Evolutionary conservation across 2,113 vertebrate species (phyloP), one percentile per base, ranked within the genome.

Genomic region (Xiphias gladius): DNA sequence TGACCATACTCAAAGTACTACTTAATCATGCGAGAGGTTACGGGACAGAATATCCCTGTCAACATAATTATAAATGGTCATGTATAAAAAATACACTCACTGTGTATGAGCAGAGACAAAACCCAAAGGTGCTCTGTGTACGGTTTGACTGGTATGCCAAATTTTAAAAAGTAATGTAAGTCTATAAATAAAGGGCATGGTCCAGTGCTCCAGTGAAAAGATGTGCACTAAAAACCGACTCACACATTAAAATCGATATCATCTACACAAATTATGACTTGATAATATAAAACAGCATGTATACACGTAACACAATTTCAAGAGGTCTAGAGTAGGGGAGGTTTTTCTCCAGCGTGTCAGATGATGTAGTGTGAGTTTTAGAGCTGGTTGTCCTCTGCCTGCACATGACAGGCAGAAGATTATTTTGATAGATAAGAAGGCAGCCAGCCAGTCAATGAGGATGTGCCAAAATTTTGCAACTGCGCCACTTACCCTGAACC

Each of bases 401-500:
- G 48, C 66, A 74, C 14, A 66, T 43, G 52, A 66, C n/a, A 37
- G 24, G 14, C 41, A 41, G 0, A 73, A 28, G 37, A 69, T 77
- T 28, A 59, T 64, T 55, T 76, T 55, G 57, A 68, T 14, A 43
- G 22, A 39, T 43, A 65, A 11, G 32, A 52, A 17, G 46, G 37
- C 55, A 63, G 16, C 26, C 9, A 24, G 37, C 22, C 30, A 50
- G 43, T 71, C n/a, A 1, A 13, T 26, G 14, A 67, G 8, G 50
- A 78, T 54, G 62, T 82, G 69, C 65, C 63, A 86, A 83, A 71
- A 19, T 77, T 77, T 70, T 28, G 46, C 55, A 59, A 59, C 35
- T 64, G 61, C 13, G 39, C 35, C 80, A 88, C 93, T 89, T 92
- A 96, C 95, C 95, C 83, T 81, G 83, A 35, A 79, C 58, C 13